These are phyloP conservation scores for Linyphia triangularis DNA, from an alignment of 2,888 invertebrate species.

Conservation along the genomic window DNA sequence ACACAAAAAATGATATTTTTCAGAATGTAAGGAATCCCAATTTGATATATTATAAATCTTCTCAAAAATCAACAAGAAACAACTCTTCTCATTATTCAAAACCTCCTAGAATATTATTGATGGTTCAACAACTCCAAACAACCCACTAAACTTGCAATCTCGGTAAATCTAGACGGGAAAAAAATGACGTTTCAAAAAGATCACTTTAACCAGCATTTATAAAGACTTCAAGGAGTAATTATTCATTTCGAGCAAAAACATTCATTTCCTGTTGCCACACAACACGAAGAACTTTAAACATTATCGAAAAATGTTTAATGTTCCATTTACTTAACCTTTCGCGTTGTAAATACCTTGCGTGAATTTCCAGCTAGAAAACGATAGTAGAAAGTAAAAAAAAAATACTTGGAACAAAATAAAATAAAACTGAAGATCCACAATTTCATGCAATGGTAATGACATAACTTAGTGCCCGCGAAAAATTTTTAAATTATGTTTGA, in stretches of 20 bases:
- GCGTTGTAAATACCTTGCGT: background rate
- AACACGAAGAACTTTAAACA: background rate
- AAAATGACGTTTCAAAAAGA: background rate
- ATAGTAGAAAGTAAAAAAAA: background rate
- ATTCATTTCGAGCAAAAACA: slow-evolving; percentile 27
- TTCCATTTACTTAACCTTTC: background rate
- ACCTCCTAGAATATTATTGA: background rate
- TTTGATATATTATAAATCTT: background rate
- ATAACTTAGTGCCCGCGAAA: background rate
- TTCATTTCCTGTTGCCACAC: background rate
- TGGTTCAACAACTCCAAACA: background rate
- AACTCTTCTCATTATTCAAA: background rate
- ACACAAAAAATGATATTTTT: no score
- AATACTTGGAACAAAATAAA: slow-evolving; percentile 17
- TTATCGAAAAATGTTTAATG: slow-evolving; percentile 39
- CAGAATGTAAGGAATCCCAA: background rate
- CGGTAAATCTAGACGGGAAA: no score
- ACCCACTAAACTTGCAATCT: background rate
- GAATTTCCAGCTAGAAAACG: background rate
- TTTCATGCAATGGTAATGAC: slow-evolving; percentile 19
- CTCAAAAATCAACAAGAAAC: background rate
- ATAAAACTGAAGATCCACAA: slow-evolving; percentile 6
- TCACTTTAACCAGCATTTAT: background rate
- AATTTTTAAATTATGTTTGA: slow-evolving; percentile 29
- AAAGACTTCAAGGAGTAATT: slow-evolving; percentile 18